Evolutionary conservation across 2,113 vertebrate species (phyloP).

Genomic region (Bagarius yarrelli): DNA sequence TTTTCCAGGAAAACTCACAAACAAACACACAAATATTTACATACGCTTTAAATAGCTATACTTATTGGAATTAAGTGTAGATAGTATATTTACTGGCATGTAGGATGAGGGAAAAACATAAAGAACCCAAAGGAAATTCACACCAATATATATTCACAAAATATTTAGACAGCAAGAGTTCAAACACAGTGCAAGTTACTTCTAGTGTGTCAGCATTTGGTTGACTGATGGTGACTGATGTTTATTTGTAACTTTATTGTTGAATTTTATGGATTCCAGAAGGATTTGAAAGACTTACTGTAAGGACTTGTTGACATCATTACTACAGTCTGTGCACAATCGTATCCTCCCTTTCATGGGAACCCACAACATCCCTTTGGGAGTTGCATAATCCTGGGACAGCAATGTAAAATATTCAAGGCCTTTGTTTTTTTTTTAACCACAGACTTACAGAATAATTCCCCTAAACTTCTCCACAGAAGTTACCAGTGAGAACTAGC

Average conservation of each 20-base stretch:
- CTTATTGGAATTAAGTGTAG: not conserved
- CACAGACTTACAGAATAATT: not conserved
- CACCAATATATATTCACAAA: not conserved
- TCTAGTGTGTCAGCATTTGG: not conserved
- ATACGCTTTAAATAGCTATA: not conserved
- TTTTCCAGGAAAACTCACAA: not conserved
- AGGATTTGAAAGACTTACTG: not conserved
- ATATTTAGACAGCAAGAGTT: not conserved
- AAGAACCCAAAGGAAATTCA: not conserved
- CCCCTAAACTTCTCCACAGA: not conserved
- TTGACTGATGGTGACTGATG: no score
- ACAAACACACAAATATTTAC: not conserved
- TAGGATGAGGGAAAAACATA: not conserved
- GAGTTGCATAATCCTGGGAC: constrained; percentile 13
- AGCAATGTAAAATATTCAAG: not conserved
- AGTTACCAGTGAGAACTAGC: not conserved
- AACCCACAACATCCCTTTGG: constrained; percentile 4
- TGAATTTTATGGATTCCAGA: not conserved
- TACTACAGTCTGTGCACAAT: not conserved
- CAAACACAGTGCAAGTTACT: not conserved
- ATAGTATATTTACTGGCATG: not conserved
- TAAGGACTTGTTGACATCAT: constrained; percentile 8
- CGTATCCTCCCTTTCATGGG: constrained; percentile 19
- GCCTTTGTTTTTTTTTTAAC: not conserved
- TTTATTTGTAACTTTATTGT: not conserved